These are phyloP conservation scores for Pimephales promelas DNA, from an alignment of 2,113 vertebrate genomes.

Conservation along the genomic window DNA sequence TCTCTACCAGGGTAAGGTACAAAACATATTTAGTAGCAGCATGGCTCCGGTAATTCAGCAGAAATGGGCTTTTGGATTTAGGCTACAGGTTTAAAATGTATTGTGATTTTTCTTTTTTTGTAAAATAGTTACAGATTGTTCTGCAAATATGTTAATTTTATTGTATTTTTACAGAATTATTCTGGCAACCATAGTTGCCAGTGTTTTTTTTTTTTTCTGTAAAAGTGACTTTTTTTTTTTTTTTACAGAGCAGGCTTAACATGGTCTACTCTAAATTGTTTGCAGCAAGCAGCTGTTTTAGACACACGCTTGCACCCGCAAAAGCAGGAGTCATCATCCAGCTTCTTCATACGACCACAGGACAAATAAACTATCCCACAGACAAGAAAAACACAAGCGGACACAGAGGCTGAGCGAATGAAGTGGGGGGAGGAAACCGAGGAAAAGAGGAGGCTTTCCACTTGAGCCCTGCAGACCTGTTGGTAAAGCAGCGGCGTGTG, in stretches of 20 bases:
- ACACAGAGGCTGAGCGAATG: slow-evolving; percentile 54
- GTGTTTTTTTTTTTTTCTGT: too few species aligned
- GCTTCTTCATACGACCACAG: slow-evolving; percentile 71
- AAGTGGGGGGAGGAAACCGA: slow-evolving; percentile 16
- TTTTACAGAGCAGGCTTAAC: not conserved
- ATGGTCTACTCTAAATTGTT: not conserved
- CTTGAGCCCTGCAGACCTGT: slow-evolving; percentile 23
- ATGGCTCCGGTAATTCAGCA: too few species aligned
- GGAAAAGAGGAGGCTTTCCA: slow-evolving; percentile 24
- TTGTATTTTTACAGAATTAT: too few species aligned
- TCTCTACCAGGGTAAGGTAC: too few species aligned
- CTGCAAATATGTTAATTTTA: too few species aligned
- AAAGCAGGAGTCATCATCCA: slow-evolving; percentile 53
- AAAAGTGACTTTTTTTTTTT: too few species aligned
- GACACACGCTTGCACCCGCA: slow-evolving; percentile 5
- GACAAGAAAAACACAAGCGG: slow-evolving; percentile 71
- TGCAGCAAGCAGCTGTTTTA: slow-evolving; percentile 11
- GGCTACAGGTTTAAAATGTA: too few species aligned
- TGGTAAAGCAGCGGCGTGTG: slow-evolving; percentile 18
- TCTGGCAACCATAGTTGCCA: too few species aligned
- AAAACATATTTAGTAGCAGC: too few species aligned
- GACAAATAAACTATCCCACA: slow-evolving; percentile 73
- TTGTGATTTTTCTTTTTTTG: too few species aligned
- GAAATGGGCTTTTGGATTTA: too few species aligned
- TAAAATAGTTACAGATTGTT: too few species aligned